Evolutionary conservation across 2,797 vertebrate species (phyloP).

Genomic region (Anas capensis): DNA sequence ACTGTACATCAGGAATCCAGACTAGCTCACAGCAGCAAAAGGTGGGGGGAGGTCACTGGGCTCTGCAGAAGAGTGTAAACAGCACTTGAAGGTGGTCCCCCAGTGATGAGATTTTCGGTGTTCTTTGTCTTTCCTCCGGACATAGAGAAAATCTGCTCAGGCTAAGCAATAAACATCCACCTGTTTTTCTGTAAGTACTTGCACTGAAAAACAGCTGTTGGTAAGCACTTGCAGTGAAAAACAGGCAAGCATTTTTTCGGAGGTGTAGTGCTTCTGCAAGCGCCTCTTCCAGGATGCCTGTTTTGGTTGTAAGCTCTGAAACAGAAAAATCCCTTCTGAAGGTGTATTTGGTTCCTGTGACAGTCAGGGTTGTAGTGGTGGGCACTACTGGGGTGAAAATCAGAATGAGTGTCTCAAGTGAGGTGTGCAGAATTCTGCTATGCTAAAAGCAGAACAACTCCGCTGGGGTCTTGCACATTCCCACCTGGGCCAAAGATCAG

Average conservation of each 20-base stretch:
- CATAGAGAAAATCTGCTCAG: not conserved
- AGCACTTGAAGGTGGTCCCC: not conserved
- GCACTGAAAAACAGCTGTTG: not conserved
- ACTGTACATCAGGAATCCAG: not conserved
- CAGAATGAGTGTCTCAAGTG: not conserved
- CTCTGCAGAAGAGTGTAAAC: not conserved
- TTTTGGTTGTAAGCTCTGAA: not conserved
- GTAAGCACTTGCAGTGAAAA: not conserved
- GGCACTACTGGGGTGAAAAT: not conserved
- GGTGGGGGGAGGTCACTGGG: not conserved
- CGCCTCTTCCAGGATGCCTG: not conserved
- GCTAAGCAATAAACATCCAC: not conserved
- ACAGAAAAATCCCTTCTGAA: not conserved
- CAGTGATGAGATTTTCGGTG: not conserved
- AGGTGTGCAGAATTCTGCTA: not conserved
- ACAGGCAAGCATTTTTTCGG: not conserved
- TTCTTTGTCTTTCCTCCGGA: not conserved
- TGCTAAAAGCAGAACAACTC: not conserved
- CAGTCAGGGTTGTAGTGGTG: not conserved
- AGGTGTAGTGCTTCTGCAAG: not conserved
- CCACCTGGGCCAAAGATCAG: not conserved
- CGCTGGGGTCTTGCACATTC: not conserved
- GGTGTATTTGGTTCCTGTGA: not conserved
- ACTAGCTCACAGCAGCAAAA: not conserved
- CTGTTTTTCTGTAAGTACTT: not conserved